Conservation (phyloP, 1,140 invertebrate genomes). For the Drosophila pandora region DNA sequence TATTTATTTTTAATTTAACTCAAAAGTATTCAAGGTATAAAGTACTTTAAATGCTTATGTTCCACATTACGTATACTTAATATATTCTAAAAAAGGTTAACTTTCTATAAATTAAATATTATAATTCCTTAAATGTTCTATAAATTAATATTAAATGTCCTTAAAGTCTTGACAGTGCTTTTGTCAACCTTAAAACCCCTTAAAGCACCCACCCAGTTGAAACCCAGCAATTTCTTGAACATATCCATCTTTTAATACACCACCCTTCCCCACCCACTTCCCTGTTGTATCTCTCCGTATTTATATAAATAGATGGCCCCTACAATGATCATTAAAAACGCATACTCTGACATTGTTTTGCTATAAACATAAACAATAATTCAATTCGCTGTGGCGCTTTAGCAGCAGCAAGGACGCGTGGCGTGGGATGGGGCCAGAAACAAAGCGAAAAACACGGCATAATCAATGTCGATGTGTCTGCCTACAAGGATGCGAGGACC, state of each 20-base stretch:
- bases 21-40: too few relatives aligned
- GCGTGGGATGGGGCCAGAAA: conserved; percentile 24
- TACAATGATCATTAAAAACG: conserved; percentile 73
- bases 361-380: conserved; percentile 80
- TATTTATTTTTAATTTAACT: too few relatives aligned
- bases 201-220: neutral
- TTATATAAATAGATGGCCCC: conserved; percentile 41
- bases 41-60: too few relatives aligned
- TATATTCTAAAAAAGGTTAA: too few relatives aligned
- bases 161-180: too few relatives aligned
- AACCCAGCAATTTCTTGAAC: neutral
- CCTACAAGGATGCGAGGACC: conserved; percentile 40
- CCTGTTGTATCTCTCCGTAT: conserved; percentile 1
- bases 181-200: neutral
- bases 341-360: conserved; percentile 72
- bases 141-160: too few relatives aligned
- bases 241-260: conserved; percentile 27
- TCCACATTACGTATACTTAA: too few relatives aligned
- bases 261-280: neutral
- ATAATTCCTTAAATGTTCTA: too few relatives aligned
- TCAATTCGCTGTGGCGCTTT: conserved; percentile 66
- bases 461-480: conserved; percentile 75
- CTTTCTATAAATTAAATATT: too few relatives aligned
- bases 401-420: conserved; percentile 23
- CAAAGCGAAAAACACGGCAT: conserved; percentile 67